Conservation (phyloP, 2,888 invertebrate species). For the Tuta absoluta region DNA sequence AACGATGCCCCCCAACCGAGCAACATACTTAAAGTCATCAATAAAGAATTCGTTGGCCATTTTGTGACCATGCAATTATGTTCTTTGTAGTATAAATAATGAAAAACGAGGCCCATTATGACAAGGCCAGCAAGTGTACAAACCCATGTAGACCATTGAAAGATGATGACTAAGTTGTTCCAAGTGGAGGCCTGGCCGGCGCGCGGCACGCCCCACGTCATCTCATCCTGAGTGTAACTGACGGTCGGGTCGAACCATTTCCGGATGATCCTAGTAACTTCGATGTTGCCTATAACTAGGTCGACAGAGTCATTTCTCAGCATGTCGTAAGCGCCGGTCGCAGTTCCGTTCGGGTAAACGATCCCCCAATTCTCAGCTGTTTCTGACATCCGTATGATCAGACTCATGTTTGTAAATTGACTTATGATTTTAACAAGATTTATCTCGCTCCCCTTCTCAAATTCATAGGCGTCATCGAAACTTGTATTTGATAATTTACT, state of each 20-base stretch:
- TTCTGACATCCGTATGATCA: slow-evolving; percentile 64
- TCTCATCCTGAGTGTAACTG: slow-evolving; percentile 75
- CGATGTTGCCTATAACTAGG: slow-evolving; percentile 72
- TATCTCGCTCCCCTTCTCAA: slow-evolving; percentile 69
- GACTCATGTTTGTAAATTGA: slow-evolving; percentile 71
- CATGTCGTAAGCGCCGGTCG: slow-evolving; percentile 63
- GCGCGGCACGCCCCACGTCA: slow-evolving; percentile 74
- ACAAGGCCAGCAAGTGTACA: slow-evolving; percentile 63
- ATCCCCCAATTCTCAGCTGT: slow-evolving; percentile 69
- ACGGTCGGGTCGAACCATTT: slow-evolving; percentile 74
- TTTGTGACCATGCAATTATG: slow-evolving; percentile 54
- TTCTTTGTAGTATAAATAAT: slow-evolving; percentile 65
- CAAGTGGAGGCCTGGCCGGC: slow-evolving; percentile 70
- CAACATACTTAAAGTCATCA: slow-evolving; percentile 74
- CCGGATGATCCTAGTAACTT: slow-evolving; percentile 68
- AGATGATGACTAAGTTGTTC: slow-evolving; percentile 74
- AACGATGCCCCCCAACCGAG: slow-evolving; percentile 73
- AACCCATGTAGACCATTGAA: slow-evolving; percentile 74
- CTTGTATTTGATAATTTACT: slow-evolving; percentile 48
- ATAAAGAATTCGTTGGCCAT: slow-evolving; percentile 73
- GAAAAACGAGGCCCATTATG: slow-evolving; percentile 65
- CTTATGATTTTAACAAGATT: slow-evolving; percentile 73
- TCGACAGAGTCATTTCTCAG: slow-evolving; percentile 63
- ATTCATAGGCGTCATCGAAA: slow-evolving; percentile 64
- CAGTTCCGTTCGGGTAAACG: slow-evolving; percentile 59